Percentiles rank a stretch among this genome's conserved stretches.
These are phyloP conservation scores for Cairina moschata DNA, from an alignment of 2,113 vertebrate genomes.

Conservation along the genomic window DNA sequence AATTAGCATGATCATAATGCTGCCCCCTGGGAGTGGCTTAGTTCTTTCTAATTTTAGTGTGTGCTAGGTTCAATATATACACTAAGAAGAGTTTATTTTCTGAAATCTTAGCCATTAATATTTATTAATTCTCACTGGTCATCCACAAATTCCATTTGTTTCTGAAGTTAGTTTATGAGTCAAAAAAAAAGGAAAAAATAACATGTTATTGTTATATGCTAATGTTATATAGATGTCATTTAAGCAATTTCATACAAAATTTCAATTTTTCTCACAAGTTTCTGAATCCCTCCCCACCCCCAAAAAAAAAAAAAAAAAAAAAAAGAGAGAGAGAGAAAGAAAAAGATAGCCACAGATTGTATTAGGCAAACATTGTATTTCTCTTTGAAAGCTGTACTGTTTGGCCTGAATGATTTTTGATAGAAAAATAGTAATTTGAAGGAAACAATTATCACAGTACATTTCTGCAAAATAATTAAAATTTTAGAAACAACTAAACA, in stretches of 20 bases:
- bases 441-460: background rate
- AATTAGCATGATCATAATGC: background rate
- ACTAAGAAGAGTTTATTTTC: background rate
- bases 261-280: background rate
- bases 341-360: background rate
- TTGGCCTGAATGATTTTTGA: background rate
- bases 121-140: background rate
- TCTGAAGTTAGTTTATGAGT: background rate
- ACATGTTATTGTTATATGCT: no score
- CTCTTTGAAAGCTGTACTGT: background rate
- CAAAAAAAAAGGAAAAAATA: background rate
- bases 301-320: no score
- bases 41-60: background rate
- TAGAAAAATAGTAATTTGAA: background rate
- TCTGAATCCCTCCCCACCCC: background rate
- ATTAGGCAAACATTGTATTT: background rate
- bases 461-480: background rate
- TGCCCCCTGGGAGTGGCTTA: background rate
- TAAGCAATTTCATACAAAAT: background rate
- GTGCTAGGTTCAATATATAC: background rate
- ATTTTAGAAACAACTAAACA: background rate
- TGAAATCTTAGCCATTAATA: background rate
- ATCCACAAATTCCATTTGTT: background rate
- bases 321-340: no score
- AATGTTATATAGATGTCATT: background rate